Evolutionary conservation across 2,797 vertebrate species (phyloP).

Genomic region (Darevskia mixta): DNA sequence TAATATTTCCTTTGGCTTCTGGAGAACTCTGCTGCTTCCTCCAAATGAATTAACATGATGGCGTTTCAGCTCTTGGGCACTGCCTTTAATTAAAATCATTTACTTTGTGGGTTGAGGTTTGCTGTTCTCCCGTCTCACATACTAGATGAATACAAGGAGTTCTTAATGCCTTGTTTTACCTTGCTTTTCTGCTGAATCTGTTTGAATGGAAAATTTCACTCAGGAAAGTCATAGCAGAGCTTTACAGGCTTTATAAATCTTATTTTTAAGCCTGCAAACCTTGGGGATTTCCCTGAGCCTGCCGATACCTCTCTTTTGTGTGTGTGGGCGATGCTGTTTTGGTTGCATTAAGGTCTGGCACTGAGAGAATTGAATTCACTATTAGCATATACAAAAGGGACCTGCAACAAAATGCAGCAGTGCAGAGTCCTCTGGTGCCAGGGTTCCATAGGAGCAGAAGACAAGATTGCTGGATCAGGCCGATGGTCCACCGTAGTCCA

Average conservation of each 20-base stretch:
- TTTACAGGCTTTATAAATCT: not conserved
- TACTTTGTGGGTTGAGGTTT: not conserved
- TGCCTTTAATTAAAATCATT: conserved; percentile 54
- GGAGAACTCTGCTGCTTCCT: not conserved
- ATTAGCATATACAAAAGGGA: not conserved
- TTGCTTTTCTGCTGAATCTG: not conserved
- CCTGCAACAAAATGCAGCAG: too few relatives aligned
- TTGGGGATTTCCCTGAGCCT: not conserved
- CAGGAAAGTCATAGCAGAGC: not conserved
- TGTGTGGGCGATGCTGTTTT: not conserved
- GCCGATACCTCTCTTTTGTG: not conserved
- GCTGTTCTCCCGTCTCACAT: not conserved
- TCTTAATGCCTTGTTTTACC: not conserved
- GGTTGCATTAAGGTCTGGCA: not conserved
- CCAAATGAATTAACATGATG: conserved; percentile 39
- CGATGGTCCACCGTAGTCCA: too few relatives aligned
- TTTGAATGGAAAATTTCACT: not conserved
- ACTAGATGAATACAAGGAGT: not conserved
- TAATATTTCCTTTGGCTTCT: not conserved
- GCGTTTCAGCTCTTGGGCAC: conserved; percentile 31
- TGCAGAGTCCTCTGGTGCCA: too few relatives aligned
- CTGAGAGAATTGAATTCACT: not conserved
- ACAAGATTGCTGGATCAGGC: too few relatives aligned
- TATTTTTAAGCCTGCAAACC: not conserved
- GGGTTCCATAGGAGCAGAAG: too few relatives aligned